Conservation (phyloP, 1,140 invertebrate species). For the Bombus terrestris region DNA sequence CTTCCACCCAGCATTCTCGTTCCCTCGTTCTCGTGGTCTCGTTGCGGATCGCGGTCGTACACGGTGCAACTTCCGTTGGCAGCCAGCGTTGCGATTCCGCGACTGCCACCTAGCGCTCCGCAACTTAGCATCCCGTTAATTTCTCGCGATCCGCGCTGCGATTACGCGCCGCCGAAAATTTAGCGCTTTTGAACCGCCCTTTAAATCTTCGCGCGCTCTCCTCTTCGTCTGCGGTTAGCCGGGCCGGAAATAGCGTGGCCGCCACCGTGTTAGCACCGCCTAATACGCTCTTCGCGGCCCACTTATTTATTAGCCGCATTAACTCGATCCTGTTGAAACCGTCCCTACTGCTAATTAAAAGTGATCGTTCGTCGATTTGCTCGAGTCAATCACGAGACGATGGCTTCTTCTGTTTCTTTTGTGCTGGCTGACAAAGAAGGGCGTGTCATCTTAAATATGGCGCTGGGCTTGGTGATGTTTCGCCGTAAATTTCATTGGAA, state of each 20-base stretch:
- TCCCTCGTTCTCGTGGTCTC: slow-evolving; percentile 29
- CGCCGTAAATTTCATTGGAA: not conserved
- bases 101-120: slow-evolving; percentile 37
- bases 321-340: slow-evolving; percentile 9
- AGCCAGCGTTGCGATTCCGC: slow-evolving; percentile 52
- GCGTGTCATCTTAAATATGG: not conserved
- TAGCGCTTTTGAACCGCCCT: slow-evolving; percentile 38
- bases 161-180: slow-evolving; percentile 60
- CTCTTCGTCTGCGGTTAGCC: not conserved
- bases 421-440: not conserved
- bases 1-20: not conserved
- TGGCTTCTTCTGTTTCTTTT: too few relatives aligned
- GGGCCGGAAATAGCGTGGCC: slow-evolving; percentile 26
- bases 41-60: slow-evolving; percentile 21
- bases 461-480: not conserved
- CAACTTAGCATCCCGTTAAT: slow-evolving; percentile 62
- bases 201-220: slow-evolving; percentile 51
- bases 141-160: slow-evolving; percentile 61
- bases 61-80: slow-evolving; percentile 49
- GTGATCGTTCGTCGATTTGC: slow-evolving; percentile 5
- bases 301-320: slow-evolving; percentile 38
- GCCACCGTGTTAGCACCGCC: not conserved
- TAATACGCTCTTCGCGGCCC: slow-evolving; percentile 5
- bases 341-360: slow-evolving; percentile 3
- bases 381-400: not conserved